These are phyloP conservation scores for Chorisops tibialis DNA, from an alignment of 2,888 invertebrate genomes.

Conservation along the genomic window DNA sequence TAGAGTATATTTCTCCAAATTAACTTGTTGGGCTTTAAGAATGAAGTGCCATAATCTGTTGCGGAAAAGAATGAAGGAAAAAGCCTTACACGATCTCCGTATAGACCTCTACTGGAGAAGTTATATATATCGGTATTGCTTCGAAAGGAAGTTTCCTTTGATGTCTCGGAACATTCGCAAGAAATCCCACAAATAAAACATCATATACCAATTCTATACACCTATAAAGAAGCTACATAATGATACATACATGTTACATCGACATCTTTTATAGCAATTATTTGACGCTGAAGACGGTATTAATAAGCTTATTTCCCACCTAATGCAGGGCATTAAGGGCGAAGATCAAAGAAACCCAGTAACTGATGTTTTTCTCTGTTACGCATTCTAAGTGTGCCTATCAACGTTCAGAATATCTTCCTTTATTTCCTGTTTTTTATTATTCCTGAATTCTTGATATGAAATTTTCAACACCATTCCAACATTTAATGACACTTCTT, in stretches of 20 bases:
- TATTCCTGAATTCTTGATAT: too few relatives aligned
- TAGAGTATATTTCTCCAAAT: slow-evolving; percentile 13
- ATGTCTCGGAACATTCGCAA: too few relatives aligned
- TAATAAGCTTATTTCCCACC: slow-evolving; percentile 22
- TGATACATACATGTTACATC: not conserved
- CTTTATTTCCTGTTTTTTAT: too few relatives aligned
- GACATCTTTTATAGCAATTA: slow-evolving; percentile 10
- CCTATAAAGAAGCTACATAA: too few relatives aligned
- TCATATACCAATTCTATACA: too few relatives aligned
- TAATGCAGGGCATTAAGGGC: slow-evolving; percentile 9
- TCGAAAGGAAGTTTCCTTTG: too few relatives aligned
- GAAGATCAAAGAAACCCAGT: slow-evolving; percentile 19
- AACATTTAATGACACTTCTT: too few relatives aligned
- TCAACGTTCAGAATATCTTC: too few relatives aligned
- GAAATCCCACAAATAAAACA: too few relatives aligned
- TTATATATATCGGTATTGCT: too few relatives aligned
- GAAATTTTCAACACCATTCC: too few relatives aligned
- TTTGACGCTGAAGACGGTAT: slow-evolving; percentile 16
- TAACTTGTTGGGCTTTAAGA: slow-evolving; percentile 22
- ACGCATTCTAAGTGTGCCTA: not conserved
- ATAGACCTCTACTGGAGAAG: too few relatives aligned
- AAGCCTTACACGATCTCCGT: slow-evolving; percentile 3
- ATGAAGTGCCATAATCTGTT: slow-evolving; percentile 24
- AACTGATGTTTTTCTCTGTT: slow-evolving; percentile 19
- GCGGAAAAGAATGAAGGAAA: slow-evolving; percentile 12